Percentiles rank a stretch among this genome's conserved stretches.
Conservation (phyloP, 2,797 vertebrate genomes). For the Argentina silus region DNA sequence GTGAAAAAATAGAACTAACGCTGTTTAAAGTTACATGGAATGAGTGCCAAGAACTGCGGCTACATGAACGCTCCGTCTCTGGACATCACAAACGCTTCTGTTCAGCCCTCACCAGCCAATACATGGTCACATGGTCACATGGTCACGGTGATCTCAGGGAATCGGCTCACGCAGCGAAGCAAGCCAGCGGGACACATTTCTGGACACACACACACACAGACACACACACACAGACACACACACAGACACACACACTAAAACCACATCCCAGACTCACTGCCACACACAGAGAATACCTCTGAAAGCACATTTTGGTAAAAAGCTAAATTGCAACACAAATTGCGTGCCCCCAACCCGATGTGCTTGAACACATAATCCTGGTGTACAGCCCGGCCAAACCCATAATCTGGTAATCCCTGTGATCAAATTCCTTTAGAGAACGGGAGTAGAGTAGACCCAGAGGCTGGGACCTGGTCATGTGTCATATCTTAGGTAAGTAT, state of each 20-base stretch:
- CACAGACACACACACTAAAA: too few species aligned
- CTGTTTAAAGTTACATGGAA: conserved; percentile 24
- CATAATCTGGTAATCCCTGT: neutral
- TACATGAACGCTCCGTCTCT: neutral
- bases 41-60: neutral
- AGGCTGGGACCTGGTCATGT: neutral
- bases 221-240: conserved; percentile 3
- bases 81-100: too few species aligned
- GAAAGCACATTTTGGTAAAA: conserved; percentile 37
- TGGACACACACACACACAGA: neutral
- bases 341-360: neutral
- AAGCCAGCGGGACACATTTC: neutral
- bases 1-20: conserved; percentile 1
- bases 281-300: conserved; percentile 15
- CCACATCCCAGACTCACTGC: neutral
- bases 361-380: neutral
- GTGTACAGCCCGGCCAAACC: neutral
- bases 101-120: neutral
- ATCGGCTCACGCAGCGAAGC: neutral
- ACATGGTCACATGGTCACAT: too few species aligned
- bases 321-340: neutral
- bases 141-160: neutral
- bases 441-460: neutral
- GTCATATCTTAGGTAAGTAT: conserved; percentile 1
- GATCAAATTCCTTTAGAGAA: neutral